These are phyloP conservation scores for Odontomachus brunneus DNA, from an alignment of 1,140 invertebrate species.

Conservation along the genomic window DNA sequence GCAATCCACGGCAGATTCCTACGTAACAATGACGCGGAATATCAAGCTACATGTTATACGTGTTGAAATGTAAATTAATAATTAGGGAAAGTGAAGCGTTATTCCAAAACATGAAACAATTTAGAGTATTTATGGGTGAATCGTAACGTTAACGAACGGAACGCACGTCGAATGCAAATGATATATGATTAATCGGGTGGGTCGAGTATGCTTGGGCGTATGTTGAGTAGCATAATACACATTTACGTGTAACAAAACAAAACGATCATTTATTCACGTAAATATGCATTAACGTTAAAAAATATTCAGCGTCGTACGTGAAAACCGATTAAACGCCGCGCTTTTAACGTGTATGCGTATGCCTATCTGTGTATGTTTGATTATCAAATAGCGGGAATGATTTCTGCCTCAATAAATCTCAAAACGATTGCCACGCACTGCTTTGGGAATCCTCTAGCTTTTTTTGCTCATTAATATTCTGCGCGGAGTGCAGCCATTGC, in stretches of 20 bases:
- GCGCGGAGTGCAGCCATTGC: background rate
- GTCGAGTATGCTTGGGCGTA: background rate
- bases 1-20: background rate
- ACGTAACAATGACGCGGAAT: background rate
- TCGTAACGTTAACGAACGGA: conserved; percentile 1
- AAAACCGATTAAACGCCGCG: background rate
- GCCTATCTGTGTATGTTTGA: background rate
- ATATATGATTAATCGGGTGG: conserved; percentile 22
- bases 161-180: background rate
- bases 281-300: background rate
- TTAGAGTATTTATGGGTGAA: conserved; percentile 17
- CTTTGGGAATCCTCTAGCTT: background rate
- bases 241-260: background rate
- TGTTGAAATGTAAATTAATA: background rate
- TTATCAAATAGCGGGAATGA: background rate
- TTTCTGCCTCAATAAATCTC: background rate
- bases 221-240: background rate
- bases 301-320: background rate
- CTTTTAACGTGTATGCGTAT: background rate
- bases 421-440: background rate
- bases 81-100: background rate
- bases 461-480: background rate
- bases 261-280: background rate
- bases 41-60: background rate
- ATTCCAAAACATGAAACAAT: background rate